Base-by-base conservation (phyloP, 2,797 vertebrate species). In the Buphagus erythrorhynchus region DNA sequence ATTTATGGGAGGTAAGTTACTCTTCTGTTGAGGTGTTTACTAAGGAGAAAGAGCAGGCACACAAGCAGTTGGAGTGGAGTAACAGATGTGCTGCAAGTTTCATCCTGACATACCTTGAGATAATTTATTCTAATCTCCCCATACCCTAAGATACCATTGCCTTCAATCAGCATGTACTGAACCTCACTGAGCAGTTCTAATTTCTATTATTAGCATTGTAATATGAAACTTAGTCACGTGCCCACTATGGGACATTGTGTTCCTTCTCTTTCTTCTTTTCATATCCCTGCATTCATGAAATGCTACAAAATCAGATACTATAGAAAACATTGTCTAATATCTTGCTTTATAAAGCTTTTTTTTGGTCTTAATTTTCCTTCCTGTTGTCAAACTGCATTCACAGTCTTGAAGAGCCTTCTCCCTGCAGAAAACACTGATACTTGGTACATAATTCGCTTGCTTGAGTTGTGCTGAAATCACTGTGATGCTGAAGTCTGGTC, bases 201-300 rank as follows among this genome's bases (percentile, higher is more conserved):
- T 78, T 90, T 87, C 88, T 93, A 33, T 94, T 92, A 84, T 93
- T 96, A 95, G 59, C 55, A 12, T 40, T 95, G 94, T 92, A 94
- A 92, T 84, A 82, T 61, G 85, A 96, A 91, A 77, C 90, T 72
- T 36, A 58, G 59, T 95, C 59, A 66, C 0, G 0, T 82, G 78
- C 18, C 29, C 29, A 14, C 10, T 67, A 5, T 42, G 33, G 52
- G 67, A 63, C 77, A 79, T 79, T 46, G 55, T 92, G 67, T 87
- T 86, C 48, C 17, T 83, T 77, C 65, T 90, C 24, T 88, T 78
- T 81, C 38, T 89, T 93, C 73, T 74, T 86, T 88, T 78, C 46
- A 11, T 92, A 58, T 69, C 55, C 26, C 33, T 84, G 24, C 67
- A 69, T 86, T 88, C 8, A 24, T 69, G 59, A 88, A 86, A 63